Evolutionary conservation across 1,140 invertebrate species (phyloP).

Genomic region (Cyrtorhinus lividipennis): DNA sequence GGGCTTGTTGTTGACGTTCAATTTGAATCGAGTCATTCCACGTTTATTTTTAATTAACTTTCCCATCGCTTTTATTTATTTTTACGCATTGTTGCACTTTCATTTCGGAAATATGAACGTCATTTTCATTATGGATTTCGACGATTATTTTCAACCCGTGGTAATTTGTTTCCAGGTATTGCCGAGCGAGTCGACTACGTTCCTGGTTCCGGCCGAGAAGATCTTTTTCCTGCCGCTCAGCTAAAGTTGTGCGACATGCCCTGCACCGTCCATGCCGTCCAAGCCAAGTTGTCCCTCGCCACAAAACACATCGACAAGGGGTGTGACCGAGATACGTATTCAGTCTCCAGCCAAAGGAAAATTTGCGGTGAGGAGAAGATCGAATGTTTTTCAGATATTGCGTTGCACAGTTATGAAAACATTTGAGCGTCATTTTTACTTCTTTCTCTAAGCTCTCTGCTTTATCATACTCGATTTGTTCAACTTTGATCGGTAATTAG

Average conservation of each 20-base stretch:
- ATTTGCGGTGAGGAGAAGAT: conserved; percentile 59
- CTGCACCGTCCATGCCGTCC: conserved; percentile 47
- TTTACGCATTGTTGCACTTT: no score
- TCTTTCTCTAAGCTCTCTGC: no score
- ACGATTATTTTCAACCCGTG: no score
- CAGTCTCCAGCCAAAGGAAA: conserved; percentile 73
- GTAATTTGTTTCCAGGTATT: conserved; percentile 42
- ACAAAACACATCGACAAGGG: conserved; percentile 78
- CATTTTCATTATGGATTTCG: no score
- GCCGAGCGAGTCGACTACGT: conserved; percentile 83
- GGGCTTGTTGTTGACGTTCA: no score
- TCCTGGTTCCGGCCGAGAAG: conserved; percentile 60
- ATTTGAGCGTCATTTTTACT: neutral
- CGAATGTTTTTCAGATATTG: neutral
- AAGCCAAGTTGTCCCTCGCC: conserved; percentile 50
- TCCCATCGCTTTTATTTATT: no score
- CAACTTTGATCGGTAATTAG: no score
- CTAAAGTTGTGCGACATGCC: conserved; percentile 77
- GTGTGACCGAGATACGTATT: conserved; percentile 85
- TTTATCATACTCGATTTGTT: no score
- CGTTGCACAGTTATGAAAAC: neutral
- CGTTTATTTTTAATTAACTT: no score
- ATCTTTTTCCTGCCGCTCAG: conserved; percentile 69
- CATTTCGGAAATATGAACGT: no score
- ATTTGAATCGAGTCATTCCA: no score